Base-by-base conservation (phyloP, 1,140 invertebrate genomes). In the Condylostylus longicornis region DNA sequence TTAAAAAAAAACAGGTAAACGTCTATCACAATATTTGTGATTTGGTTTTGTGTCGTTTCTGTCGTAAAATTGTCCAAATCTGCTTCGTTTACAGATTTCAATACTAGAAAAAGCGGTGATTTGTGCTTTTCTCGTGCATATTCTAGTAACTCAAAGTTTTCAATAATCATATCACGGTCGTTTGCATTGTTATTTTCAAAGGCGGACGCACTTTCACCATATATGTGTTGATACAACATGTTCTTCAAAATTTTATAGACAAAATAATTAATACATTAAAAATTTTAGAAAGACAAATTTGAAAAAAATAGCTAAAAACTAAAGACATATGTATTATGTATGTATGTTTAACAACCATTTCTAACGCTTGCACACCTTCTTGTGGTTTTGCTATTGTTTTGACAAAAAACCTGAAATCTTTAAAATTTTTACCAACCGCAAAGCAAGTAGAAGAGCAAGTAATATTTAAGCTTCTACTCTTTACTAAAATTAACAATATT, bases 141-240 rank as follows among this genome's bases (percentile, higher is more conserved):
- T 43, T 72, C 69, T 30, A 88, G 61, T 22, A 89, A 65, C 61
- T 85, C 82, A 0, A 83, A 74, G 47, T 81, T 81, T 65, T 91
- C 86, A 44, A 88, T 79, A 6, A 89, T 71, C 33, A 74, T 68
- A 47, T 75, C 77, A 13, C 70, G 70, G 22, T 64, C 65, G 25
- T 62, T 60, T 28, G 67, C 51, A 41, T 66, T 62, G 10, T 62
- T 52, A 19, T 66, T 66, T 22, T 62, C 53, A 39, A 64, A 66
- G 30, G 72, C n/a, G 17, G 72, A 66, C 15, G 80, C 53, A 12
- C 74, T 75, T 59, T 87, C 86, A 13, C 87, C 86, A 57, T 94
- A 91, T 41, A 87, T 75, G 48, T 78, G 74, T 59, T 89, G 82
- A 51, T 87, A 82, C 9, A 90, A 64, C 12, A 64, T 62, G 51